Percentiles rank a stretch among this genome's conserved stretches.
These are phyloP conservation scores for Ceryle rudis DNA, from an alignment of 2,797 vertebrate species.

Conservation along the genomic window DNA sequence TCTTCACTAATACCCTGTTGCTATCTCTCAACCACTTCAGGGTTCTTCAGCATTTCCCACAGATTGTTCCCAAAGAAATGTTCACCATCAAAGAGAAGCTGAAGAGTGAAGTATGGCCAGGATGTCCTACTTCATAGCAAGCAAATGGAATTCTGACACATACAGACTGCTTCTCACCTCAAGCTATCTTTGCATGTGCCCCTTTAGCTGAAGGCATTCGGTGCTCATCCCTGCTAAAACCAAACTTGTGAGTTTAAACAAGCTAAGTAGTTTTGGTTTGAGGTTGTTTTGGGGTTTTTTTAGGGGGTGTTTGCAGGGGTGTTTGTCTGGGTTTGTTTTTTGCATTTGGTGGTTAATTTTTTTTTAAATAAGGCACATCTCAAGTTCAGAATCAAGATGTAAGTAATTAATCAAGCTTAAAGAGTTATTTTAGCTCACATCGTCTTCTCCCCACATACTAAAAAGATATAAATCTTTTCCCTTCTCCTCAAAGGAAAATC, in stretches of 20 bases:
- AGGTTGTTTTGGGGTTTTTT: not conserved
- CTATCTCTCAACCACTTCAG: not conserved
- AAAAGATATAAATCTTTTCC: not conserved
- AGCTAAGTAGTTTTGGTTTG: not conserved
- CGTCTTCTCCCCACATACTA: not conserved
- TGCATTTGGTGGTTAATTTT: not conserved
- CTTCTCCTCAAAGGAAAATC: not conserved
- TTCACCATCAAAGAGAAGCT: not conserved
- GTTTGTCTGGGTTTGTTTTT: not conserved
- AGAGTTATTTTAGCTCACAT: not conserved
- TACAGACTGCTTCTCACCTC: not conserved
- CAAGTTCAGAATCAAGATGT: not conserved
- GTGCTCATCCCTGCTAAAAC: not conserved
- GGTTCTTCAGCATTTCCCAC: not conserved
- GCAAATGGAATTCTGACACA: not conserved
- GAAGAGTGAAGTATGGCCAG: not conserved
- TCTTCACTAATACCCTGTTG: not conserved
- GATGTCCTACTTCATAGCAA: not conserved
- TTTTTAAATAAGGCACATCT: not conserved
- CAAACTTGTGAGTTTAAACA: not conserved
- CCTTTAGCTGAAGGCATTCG: rapidly evolving
- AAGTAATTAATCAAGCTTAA: not conserved
- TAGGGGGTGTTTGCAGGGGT: not conserved
- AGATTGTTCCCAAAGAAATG: rapidly evolving
- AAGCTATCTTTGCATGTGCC: not conserved